Evolutionary conservation across 30 jellyfish, hydroid and myxozoan species (phyloP), one percentile per base, ranked within the genome.

Genomic region (Chrysaora quinquecirrha): DNA sequence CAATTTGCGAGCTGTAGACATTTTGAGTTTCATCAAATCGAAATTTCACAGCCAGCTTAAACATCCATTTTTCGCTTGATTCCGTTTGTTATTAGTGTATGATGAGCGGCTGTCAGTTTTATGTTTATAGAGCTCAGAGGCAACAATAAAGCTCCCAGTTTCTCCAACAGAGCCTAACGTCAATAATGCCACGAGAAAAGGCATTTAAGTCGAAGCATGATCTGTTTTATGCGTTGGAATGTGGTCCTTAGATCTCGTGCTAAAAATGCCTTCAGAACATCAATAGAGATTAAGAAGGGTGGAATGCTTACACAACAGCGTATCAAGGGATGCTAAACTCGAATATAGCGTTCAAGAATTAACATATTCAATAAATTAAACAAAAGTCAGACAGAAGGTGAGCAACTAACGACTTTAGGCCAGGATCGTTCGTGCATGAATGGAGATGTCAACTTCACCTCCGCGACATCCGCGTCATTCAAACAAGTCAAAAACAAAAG

Each of bases 1-100:
- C 34, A 43, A 6, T 22, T 70, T 75, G 12, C 95, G 84, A 48
- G 73, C 70, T 18, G 52, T 18, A 22, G 92, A 69, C 92, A 82
- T 82, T 71, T 69, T 62, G 71, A 21, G 10, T 12, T 22, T 1
- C 12, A 31, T 7, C n/a, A 50, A 25, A 48, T 22, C 21, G 14
- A 30, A 74, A 27, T 3, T 32, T 19, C 16, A 3, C 34, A 1
- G 24, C 29, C 22, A n/a, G 84, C 31, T 10, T 30, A 62, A 10
- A 50, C 35, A 43, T n/a, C 28, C 34, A 30, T 16, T 75, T 73
- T 43, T 68, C 71, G 2, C 24, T 52, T 52, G 25, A 20, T 19
- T 52, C 19, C 68, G 68, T 25, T 52, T 25, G 29, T 52, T 20
- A 7, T 52, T 25, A 2, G 29, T 52, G 6, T 52, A 7, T 2